Evolutionary conservation across 2,113 vertebrate genomes (phyloP).

Genomic region (Notothenia coriiceps): DNA sequence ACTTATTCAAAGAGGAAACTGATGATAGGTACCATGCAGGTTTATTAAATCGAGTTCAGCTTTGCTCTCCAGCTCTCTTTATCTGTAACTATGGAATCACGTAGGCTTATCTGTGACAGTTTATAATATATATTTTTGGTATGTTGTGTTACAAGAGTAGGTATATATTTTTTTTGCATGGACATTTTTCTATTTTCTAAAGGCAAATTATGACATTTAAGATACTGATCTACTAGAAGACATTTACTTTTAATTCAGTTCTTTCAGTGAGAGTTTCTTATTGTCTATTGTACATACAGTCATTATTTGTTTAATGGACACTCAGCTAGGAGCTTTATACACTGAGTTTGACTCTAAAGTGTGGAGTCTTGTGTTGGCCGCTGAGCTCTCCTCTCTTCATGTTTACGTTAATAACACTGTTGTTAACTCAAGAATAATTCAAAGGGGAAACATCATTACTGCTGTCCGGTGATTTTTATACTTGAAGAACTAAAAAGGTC

Average conservation of each 20-base stretch:
- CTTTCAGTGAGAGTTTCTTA: slow-evolving; percentile 66
- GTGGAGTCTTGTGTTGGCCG: slow-evolving; percentile 35
- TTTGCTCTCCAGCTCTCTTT: slow-evolving; percentile 64
- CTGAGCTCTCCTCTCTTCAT: slow-evolving; percentile 52
- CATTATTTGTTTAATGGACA: slow-evolving; percentile 69
- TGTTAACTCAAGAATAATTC: slow-evolving; percentile 61
- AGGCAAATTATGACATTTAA: slow-evolving; percentile 59
- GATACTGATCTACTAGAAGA: slow-evolving; percentile 55
- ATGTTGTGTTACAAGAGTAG: slow-evolving; percentile 82
- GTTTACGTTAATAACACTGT: slow-evolving; percentile 71
- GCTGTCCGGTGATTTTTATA: slow-evolving; percentile 52
- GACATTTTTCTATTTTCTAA: slow-evolving; percentile 83
- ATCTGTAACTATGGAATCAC: slow-evolving; percentile 54
- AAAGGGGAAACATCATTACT: slow-evolving; percentile 30
- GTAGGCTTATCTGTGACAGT: slow-evolving; percentile 66
- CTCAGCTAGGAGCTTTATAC: slow-evolving; percentile 59
- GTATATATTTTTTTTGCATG: slow-evolving; percentile 88
- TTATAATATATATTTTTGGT: slow-evolving; percentile 86
- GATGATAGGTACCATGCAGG: slow-evolving; percentile 41
- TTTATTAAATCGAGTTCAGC: slow-evolving; percentile 53
- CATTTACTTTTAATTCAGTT: slow-evolving; percentile 70
- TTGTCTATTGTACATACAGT: slow-evolving; percentile 77
- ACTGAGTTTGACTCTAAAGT: slow-evolving; percentile 52
- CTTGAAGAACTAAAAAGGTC: slow-evolving; percentile 50
- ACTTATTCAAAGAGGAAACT: slow-evolving; percentile 40